Percentiles rank a stretch among this genome's conserved stretches.
phyloP scores from a whole-genome alignment of 2,113 vertebrate species.

The Sinocyclocheilus grahami region DNA sequence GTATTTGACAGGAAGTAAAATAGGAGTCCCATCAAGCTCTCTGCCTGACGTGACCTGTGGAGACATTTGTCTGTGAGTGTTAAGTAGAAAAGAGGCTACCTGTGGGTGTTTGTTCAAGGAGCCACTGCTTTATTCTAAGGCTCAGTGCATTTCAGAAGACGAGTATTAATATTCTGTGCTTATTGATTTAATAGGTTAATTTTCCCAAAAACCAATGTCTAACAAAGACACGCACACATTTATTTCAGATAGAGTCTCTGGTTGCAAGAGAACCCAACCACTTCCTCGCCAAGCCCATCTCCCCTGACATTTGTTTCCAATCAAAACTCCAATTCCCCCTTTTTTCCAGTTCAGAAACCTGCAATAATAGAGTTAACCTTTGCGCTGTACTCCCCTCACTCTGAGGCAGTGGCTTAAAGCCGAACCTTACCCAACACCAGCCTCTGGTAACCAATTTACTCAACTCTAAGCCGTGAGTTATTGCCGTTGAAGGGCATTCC shows the following conservation, averaged over 20 bases:
- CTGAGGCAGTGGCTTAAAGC: constrained; percentile 29
- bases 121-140: constrained; percentile 7
- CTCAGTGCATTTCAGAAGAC: constrained; percentile 29
- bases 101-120: constrained; percentile 15
- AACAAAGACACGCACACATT: constrained; percentile 14
- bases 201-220: constrained; percentile 10
- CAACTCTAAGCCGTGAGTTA: constrained; percentile 44
- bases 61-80: constrained; percentile 59
- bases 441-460: constrained; percentile 54
- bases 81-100: constrained; percentile 25
- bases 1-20: constrained; percentile 67
- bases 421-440: constrained; percentile 43
- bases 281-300: constrained; percentile 63
- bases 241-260: constrained; percentile 28
- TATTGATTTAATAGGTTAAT: neutral
- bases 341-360: constrained; percentile 71
- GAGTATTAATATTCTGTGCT: neutral
- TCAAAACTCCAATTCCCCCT: constrained; percentile 68
- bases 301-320: constrained; percentile 79
- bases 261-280: constrained; percentile 48
- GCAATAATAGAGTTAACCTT: constrained; percentile 77
- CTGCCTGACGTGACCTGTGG: constrained; percentile 63
- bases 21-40: constrained; percentile 66
- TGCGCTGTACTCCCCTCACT: constrained; percentile 40
- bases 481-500: constrained; percentile 50